These are phyloP conservation scores for Rhinogobio ventralis DNA, from an alignment of 2,797 vertebrate genomes.

Conservation along the genomic window DNA sequence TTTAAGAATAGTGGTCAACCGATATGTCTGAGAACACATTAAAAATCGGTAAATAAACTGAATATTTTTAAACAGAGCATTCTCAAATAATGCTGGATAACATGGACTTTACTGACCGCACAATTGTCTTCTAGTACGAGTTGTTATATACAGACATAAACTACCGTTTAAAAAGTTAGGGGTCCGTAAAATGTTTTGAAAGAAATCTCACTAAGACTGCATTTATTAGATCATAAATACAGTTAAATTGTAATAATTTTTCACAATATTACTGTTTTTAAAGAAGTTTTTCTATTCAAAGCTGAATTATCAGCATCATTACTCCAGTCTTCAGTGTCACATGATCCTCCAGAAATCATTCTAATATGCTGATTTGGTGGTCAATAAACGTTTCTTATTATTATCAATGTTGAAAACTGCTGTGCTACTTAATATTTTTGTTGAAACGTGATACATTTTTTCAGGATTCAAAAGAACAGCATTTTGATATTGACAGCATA, in stretches of 20 bases:
- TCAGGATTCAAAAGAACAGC: background rate
- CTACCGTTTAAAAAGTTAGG: background rate
- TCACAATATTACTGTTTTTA: too few species aligned
- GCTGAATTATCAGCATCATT: background rate
- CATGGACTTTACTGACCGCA: background rate
- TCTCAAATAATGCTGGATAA: background rate
- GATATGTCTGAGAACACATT: too few species aligned
- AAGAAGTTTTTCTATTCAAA: background rate
- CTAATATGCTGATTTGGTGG: background rate
- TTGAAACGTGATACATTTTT: background rate
- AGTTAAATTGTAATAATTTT: background rate
- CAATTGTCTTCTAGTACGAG: background rate
- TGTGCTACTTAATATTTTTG: background rate
- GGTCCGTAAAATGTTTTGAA: background rate
- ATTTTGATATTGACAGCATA: background rate
- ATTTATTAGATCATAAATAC: background rate
- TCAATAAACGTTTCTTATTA: background rate
- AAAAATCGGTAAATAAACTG: background rate
- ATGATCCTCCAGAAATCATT: conserved; percentile 10
- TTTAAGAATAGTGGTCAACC: background rate
- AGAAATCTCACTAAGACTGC: background rate
- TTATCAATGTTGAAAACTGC: background rate
- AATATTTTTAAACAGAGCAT: background rate
- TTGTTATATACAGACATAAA: background rate
- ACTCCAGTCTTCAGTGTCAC: background rate